Base-by-base conservation (phyloP, 2,797 vertebrate species). In the Threskiornis aethiopicus region DNA sequence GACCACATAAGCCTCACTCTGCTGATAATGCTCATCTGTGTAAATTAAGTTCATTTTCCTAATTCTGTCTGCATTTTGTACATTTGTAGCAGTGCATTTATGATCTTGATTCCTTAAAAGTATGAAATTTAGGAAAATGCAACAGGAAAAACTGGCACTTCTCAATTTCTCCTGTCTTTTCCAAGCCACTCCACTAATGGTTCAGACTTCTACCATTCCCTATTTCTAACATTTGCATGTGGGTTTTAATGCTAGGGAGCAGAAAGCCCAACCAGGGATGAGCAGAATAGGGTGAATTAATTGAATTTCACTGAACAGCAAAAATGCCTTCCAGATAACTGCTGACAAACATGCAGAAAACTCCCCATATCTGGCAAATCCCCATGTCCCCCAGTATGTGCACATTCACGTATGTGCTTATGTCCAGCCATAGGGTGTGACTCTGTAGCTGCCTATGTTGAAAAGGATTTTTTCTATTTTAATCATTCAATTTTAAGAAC, bases 121-220 rank as follows among this genome's bases (percentile, higher is more conserved):
- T 11, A 4, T 3, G 22, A 20, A 2, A 35, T n/a, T 71, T 66
- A 22, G 37, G 13, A 75, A 75, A 57, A n/a, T 0, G 0, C 14
- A 21, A 18, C 2, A 9, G 16, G 37, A 66, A 95, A 57, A 39
- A 26, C 4, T 9, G 7, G 8, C 21, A 26, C 5, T 71, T 39
- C 35, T 37, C 19, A 13, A 0, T 39, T 51, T n/a, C 22, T 29
- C 25, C 44, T 67, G 19, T 55, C 19, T 73, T 86, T 73, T 41
- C 49, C 49, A 75, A 6, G 18, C 13, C 6, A 0, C 3, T 84
- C 9, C 31, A 19, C 22, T 3, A 4, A 18, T 57, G 5, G 3
- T 44, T 82, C 31, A 49, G 29, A 57, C 21, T 77, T 64, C n/a
- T 31, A 3, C 9, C 4, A 5, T 28, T 61, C 58, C 35, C 12